Conservation (phyloP, 2,888 invertebrate genomes). For the Erpobdella octoculata region DNA sequence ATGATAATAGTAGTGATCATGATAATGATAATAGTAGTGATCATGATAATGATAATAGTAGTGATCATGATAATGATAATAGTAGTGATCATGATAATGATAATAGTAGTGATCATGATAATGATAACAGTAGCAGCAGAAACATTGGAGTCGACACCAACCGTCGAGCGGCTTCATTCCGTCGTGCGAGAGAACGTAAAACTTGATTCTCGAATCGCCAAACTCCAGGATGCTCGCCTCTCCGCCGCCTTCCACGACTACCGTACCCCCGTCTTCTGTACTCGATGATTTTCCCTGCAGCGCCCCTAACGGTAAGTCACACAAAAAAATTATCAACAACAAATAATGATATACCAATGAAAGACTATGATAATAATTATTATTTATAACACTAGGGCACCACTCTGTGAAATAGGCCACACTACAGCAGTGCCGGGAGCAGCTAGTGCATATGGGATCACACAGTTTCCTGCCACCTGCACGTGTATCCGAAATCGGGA, state of each 20-base stretch:
- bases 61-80: background rate
- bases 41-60: background rate
- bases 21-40: background rate
- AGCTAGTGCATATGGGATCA: too few species aligned
- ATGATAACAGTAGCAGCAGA: background rate
- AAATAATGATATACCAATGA: too few species aligned
- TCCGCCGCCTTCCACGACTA: background rate
- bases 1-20: background rate
- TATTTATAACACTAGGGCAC: too few species aligned
- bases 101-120: background rate
- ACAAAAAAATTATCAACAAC: too few species aligned
- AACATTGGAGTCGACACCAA: background rate
- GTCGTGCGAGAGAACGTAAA: conserved; percentile 19
- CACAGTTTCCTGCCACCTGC: too few species aligned
- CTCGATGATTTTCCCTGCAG: too few species aligned
- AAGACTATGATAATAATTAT: too few species aligned
- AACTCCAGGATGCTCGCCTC: conserved; percentile 12
- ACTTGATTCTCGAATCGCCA: conserved; percentile 15
- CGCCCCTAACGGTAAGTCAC: too few species aligned
- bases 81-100: background rate
- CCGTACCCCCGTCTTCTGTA: background rate
- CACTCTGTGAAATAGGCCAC: too few species aligned
- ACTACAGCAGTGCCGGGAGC: too few species aligned
- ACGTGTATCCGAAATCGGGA: too few species aligned
- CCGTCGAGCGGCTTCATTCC: background rate